Conservation (phyloP, 1,140 invertebrate genomes). For the Drosophila dunni region DNA sequence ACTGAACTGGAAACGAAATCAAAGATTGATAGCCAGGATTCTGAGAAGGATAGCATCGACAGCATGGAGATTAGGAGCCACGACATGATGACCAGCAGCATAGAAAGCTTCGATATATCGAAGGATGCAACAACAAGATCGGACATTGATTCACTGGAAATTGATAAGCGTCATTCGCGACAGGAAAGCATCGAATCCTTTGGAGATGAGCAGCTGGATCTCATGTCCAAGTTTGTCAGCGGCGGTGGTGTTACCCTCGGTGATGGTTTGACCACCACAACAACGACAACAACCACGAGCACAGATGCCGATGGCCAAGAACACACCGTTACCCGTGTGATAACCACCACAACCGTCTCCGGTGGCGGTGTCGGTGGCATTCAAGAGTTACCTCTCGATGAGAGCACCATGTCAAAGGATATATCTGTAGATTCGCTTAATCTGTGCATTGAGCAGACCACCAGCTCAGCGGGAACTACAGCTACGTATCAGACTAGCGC, state of each 20-base stretch:
- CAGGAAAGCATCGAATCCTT: conserved; percentile 86
- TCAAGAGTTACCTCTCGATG: conserved; percentile 55
- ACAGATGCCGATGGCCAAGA: conserved; percentile 85
- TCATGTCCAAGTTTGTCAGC: conserved; percentile 69
- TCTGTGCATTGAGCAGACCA: conserved; percentile 81
- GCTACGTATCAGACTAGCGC: conserved; percentile 92
- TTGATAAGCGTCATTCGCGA: conserved; percentile 85
- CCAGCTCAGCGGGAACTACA: conserved; percentile 91
- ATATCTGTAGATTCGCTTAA: conserved; percentile 79
- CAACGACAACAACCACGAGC: conserved; percentile 86
- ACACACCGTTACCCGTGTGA: conserved; percentile 85
- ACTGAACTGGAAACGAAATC: conserved; percentile 78
- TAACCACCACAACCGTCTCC: conserved; percentile 85
- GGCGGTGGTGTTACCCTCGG: conserved; percentile 84
- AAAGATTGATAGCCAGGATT: conserved; percentile 68
- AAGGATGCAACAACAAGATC: conserved; percentile 79
- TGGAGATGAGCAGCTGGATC: conserved; percentile 85
- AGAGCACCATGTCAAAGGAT: conserved; percentile 73
- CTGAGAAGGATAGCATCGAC: conserved; percentile 86
- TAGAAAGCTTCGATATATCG: conserved; percentile 88
- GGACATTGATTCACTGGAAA: conserved; percentile 81
- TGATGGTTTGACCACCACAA: conserved; percentile 82
- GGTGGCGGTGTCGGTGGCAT: conserved; percentile 83
- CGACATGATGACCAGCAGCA: conserved; percentile 87
- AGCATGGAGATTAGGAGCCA: conserved; percentile 86